These are phyloP conservation scores for Gymnocephalus cernua DNA, from an alignment of 2,113 vertebrate genomes.

Conservation along the genomic window DNA sequence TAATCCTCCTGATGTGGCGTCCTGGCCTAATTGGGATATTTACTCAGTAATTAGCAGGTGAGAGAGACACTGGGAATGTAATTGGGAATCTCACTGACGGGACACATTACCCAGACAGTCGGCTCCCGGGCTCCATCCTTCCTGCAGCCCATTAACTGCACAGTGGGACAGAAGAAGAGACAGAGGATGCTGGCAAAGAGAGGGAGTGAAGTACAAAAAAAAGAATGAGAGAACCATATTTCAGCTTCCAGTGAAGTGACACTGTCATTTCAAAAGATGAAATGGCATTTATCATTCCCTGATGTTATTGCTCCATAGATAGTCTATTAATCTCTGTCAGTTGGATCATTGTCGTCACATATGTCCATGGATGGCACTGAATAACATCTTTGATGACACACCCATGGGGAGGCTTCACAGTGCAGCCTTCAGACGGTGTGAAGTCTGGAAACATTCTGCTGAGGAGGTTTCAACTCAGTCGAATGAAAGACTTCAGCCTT, in stretches of 20 bases:
- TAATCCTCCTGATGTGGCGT: slow-evolving; percentile 85
- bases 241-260: slow-evolving; percentile 57
- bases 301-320: slow-evolving; percentile 61
- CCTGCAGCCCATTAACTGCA: slow-evolving; percentile 79
- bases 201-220: slow-evolving; percentile 33
- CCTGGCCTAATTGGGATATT: slow-evolving; percentile 91
- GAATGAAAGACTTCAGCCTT: slow-evolving; percentile 64
- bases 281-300: slow-evolving; percentile 65
- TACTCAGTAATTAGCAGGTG: slow-evolving; percentile 90
- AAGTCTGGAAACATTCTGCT: slow-evolving; percentile 60
- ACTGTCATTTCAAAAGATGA: slow-evolving; percentile 56
- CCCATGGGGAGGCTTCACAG: slow-evolving; percentile 57
- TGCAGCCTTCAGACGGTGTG: slow-evolving; percentile 51
- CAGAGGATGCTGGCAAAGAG: slow-evolving; percentile 30
- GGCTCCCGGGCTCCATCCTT: slow-evolving; percentile 79
- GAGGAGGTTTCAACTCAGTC: slow-evolving; percentile 49
- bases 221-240: slow-evolving; percentile 52
- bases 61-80: slow-evolving; percentile 84
- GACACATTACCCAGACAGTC: slow-evolving; percentile 82
- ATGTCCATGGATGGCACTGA: slow-evolving; percentile 65
- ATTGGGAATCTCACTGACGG: slow-evolving; percentile 85
- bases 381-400: slow-evolving; percentile 53
- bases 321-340: slow-evolving; percentile 75
- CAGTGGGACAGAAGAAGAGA: slow-evolving; percentile 67
- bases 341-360: slow-evolving; percentile 72